phyloP scores from a whole-genome alignment of 2,113 vertebrate species.

The Takifugu bimaculatus region DNA sequence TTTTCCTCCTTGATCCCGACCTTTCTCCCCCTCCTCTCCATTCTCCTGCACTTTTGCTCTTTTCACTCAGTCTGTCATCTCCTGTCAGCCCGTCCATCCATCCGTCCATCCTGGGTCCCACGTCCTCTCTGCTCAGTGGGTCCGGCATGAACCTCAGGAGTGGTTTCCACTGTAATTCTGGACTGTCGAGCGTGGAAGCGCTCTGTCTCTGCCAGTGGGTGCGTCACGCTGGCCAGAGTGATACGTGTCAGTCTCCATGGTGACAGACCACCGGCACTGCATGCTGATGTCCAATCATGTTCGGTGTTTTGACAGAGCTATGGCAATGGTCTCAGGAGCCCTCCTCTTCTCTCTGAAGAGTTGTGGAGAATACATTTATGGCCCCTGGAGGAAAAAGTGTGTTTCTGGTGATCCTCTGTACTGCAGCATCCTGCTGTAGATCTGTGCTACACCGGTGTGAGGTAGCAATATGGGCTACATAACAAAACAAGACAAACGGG shows the following conservation, averaged over 20 bases:
- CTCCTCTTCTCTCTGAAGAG: background rate
- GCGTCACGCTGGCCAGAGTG: constrained; percentile 14
- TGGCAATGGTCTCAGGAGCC: background rate
- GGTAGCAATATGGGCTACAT: background rate
- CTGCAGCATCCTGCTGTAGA: background rate
- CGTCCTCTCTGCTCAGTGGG: constrained; percentile 18
- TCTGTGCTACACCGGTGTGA: background rate
- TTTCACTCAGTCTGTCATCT: constrained; percentile 45
- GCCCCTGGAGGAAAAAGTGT: background rate
- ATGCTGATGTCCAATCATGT: constrained; percentile 28
- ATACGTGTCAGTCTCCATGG: constrained; percentile 61
- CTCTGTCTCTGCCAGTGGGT: constrained; percentile 27
- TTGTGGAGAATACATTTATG: background rate
- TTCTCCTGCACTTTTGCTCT: constrained; percentile 16
- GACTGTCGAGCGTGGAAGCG: constrained; percentile 22
- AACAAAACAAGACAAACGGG: constrained; percentile 2
- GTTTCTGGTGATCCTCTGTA: background rate
- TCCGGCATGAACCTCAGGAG: constrained; percentile 25
- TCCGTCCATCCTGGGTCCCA: constrained; percentile 14
- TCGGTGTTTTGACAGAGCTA: background rate
- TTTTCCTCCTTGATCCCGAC: constrained; percentile 13
- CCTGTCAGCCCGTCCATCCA: constrained; percentile 15
- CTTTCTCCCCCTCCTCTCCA: constrained; percentile 9
- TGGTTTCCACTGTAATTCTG: constrained; percentile 43
- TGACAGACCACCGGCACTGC: constrained; percentile 36